A percentile compares a stretch with the other conserved stretches of the same genome.
Evolutionary conservation across 2,888 invertebrate genomes (phyloP).

Genomic region (Andrena praecox): DNA sequence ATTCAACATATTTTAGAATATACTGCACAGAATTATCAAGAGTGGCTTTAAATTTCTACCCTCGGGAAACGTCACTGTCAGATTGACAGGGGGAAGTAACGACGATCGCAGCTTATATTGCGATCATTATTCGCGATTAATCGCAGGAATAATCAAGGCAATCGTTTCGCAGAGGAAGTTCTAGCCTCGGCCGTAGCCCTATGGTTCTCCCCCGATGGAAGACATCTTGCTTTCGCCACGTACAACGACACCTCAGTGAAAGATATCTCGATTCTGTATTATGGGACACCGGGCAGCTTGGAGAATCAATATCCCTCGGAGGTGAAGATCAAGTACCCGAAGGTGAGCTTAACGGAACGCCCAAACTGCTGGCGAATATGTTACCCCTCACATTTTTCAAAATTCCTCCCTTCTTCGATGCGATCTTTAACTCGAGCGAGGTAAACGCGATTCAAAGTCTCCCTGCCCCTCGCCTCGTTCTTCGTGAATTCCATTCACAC

Average conservation of each 20-base stretch:
- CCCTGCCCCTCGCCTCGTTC: background rate
- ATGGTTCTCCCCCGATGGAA: constrained; percentile 92
- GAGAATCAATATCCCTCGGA: constrained; percentile 89
- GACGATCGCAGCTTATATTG: no score
- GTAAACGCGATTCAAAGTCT: background rate
- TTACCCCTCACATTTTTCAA: background rate
- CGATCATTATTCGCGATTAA: no score
- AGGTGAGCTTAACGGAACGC: constrained; percentile 85
- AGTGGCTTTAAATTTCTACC: no score
- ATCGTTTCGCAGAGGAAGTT: constrained; percentile 90
- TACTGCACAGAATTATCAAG: no score
- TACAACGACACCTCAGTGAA: constrained; percentile 90
- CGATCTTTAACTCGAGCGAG: background rate
- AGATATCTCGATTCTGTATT: constrained; percentile 88
- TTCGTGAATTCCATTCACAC: background rate
- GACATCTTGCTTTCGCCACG: constrained; percentile 89
- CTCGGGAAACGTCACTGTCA: background rate
- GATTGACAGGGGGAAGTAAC: background rate
- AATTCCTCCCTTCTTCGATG: background rate
- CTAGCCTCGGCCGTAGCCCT: constrained; percentile 89
- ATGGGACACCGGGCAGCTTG: constrained; percentile 87
- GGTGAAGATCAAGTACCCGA: constrained; percentile 91
- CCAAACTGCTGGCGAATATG: background rate
- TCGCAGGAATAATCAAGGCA: background rate
- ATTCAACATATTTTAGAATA: no score